Base-by-base conservation (phyloP, 2,888 invertebrate genomes). In the Diplazon laetatorius region DNA sequence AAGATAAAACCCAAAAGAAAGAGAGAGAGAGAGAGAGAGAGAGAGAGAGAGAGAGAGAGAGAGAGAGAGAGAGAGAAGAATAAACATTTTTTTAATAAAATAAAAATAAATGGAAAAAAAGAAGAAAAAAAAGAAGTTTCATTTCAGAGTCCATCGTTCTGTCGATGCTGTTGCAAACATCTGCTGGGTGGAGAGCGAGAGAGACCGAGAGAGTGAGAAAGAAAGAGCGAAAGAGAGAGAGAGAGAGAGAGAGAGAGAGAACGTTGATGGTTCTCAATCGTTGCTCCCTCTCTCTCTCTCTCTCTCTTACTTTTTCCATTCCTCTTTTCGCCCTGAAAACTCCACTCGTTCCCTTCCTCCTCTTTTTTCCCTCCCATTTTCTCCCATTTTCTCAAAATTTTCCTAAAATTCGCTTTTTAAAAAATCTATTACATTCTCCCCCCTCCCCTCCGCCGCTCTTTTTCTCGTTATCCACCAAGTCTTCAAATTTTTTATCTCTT, bases 161-260 rank as follows among this genome's bases (percentile, higher is more conserved):
- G n/a, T 71, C 71, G 55, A 42, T 77, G 69, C 46, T 16, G 57
- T 83, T 82, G 86, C 87, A 89, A 90, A 90, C 90, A 90, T 90
- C 90, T 90, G 90, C 89, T 86, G 87, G 87, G 85, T 88, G 87
- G 85, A 82, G 85, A 71, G 60, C 68, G 70, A 60, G 75, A 37
- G 25, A 50, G n/a, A n/a, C n/a, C n/a, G 85, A 71, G 60, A 65
- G 70, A 60, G 75, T 20, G 25, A 50, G n/a, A n/a, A n/a, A n/a
- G n/a, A n/a, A n/a, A n/a, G n/a, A n/a, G n/a, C n/a, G 85, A 82
- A 85, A 71, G 60, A 65, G 70, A 60, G 75, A 37, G 25, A 50
- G 85, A 82, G 85, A 71, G 60, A 65, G 70, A 60, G 75, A 37
- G 25, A 50, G n/a, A n/a, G n/a, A n/a, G n/a, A n/a, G n/a, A n/a